Evolutionary conservation across 2,888 invertebrate species (phyloP).

Genomic region (Lasius platythorax): DNA sequence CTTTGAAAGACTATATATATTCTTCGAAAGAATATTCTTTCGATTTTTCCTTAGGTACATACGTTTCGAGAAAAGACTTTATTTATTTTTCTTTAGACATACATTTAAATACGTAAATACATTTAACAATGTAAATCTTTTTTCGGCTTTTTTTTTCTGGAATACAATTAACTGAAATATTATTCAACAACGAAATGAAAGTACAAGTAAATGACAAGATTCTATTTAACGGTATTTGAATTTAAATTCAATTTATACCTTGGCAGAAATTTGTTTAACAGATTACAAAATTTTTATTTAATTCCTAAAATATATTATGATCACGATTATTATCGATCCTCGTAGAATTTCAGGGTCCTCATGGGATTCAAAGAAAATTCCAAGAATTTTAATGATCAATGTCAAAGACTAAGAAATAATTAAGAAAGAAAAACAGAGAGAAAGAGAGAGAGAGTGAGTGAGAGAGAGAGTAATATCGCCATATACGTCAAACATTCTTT

Average conservation of each 20-base stretch:
- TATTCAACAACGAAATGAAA: neutral
- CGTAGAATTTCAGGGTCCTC: neutral
- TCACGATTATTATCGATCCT: neutral
- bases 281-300: neutral
- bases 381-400: conserved; percentile 5
- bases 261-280: neutral
- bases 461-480: too few relatives aligned
- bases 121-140: neutral
- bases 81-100: conserved; percentile 15
- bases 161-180: neutral
- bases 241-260: neutral
- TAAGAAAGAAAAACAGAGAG: neutral
- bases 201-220: neutral
- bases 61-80: neutral
- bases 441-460: neutral
- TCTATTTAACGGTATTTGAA: neutral
- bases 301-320: neutral
- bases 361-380: neutral
- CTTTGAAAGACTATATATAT: neutral
- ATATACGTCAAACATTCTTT: neutral
- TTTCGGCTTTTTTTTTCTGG: neutral
- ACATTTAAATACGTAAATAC: neutral
- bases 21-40: neutral
- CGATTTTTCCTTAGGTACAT: neutral
- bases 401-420: neutral